Conservation (phyloP, 2,888 invertebrate genomes). For the Heliconius sara region DNA sequence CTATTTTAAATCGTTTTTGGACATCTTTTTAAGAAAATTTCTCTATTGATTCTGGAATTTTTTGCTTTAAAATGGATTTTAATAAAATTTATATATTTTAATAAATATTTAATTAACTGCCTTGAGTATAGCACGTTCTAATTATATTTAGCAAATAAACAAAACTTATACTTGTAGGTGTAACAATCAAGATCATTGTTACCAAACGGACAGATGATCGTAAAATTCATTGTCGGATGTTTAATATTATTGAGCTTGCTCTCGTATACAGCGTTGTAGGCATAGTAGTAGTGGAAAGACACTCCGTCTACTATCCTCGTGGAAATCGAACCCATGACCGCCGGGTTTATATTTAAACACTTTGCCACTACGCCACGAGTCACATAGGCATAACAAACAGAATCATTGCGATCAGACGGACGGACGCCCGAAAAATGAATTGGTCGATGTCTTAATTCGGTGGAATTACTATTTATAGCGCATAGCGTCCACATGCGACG, state of each 20-base stretch:
- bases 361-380: neutral
- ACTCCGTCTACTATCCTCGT: too few relatives aligned
- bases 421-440: constrained; percentile 52
- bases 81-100: too few relatives aligned
- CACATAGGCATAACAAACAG: neutral
- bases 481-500: constrained; percentile 29
- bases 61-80: too few relatives aligned
- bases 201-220: neutral
- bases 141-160: neutral
- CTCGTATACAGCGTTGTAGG: too few relatives aligned
- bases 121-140: neutral
- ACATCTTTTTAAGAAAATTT: too few relatives aligned
- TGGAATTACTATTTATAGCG: constrained; percentile 53
- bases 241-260: neutral
- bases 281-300: too few relatives aligned
- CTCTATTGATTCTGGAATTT: too few relatives aligned
- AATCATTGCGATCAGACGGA: constrained; percentile 33
- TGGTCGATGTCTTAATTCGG: constrained; percentile 54
- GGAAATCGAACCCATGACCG: neutral
- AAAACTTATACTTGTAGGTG: neutral
- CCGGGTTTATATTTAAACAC: neutral
- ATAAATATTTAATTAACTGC: too few relatives aligned
- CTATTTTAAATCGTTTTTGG: too few relatives aligned
- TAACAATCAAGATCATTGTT: neutral
- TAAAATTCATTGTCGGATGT: neutral